Evolutionary conservation across 2,113 vertebrate species (phyloP), one percentile per base, ranked within the genome.

Genomic region (Hippocampus guttulatus): DNA sequence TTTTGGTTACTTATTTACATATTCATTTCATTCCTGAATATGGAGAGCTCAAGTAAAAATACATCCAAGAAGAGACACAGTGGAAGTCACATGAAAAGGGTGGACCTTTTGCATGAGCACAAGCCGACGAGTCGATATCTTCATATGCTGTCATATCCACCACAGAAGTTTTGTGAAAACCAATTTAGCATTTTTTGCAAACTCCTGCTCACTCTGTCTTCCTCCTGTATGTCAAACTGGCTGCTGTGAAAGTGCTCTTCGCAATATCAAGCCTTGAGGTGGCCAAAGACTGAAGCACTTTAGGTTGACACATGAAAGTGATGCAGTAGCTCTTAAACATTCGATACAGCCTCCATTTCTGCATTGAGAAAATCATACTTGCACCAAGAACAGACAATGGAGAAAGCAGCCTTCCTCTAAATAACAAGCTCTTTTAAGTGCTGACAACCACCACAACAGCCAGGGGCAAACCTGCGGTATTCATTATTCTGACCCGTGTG

Each of bases 401-500:
- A 61, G 74, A 75, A 62, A 73, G 57, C 47, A 66, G 70, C 69
- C 67, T 71, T 64, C 45, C 64, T 77, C 64, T 75, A 73, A 81
- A 83, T 79, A 81, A 73, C 80, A 79, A 75, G 68, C 70, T 73
- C 63, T 78, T 82, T 74, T 72, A 80, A 77, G 67, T 15, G 27
- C 77, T 72, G 76, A 87, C 83, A 79, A 71, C 51, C 68, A 73
- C 64, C 70, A 83, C 49, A 83, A 85, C 78, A 85, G 76, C 84
- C 69, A 9, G 69, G 51, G 80, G 75, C 63, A 71, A 77, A 68
- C 61, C 74, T 67, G 81, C 54, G 1, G 18, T 67, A 33, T 81
- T 85, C 64, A 84, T 73, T 77, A 75, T 75, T 80, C 68, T 81
- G 85, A 89, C 83, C 81, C 70, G 15, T 58, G 64, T 69, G 71